Evolutionary conservation across 2,113 vertebrate species (phyloP).

Genomic region (Oreochromis spilurus): DNA sequence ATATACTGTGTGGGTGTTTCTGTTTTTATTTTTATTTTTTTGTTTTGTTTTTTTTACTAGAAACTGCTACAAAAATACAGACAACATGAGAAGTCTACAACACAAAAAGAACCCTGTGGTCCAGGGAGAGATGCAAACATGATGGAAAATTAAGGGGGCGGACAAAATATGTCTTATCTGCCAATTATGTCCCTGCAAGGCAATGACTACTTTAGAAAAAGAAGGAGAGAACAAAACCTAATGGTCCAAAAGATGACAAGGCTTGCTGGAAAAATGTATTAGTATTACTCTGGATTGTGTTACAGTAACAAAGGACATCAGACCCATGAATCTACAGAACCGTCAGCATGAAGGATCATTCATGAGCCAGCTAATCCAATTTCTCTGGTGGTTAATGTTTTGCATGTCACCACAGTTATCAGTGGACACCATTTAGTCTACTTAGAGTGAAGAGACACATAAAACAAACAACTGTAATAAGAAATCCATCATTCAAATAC

Average conservation of each 20-base stretch:
- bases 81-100: not conserved
- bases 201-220: not conserved
- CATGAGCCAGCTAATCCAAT: conserved; percentile 47
- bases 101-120: not conserved
- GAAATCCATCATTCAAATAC: not conserved
- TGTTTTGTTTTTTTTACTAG: not conserved
- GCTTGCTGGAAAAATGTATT: not conserved
- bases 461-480: conserved; percentile 18
- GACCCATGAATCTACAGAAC: conserved; percentile 25
- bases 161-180: not conserved
- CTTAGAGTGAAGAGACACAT: not conserved
- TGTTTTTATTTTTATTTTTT: not conserved
- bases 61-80: not conserved
- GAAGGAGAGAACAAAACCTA: not conserved
- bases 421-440: conserved; percentile 10
- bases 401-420: conserved; percentile 39
- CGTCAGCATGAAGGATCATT: conserved; percentile 37
- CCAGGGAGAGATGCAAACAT: not conserved
- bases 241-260: conserved; percentile 10
- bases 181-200: not conserved
- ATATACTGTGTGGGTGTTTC: not conserved
- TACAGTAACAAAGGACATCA: conserved; percentile 29
- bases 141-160: not conserved
- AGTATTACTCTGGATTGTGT: conserved; percentile 20
- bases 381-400: conserved; percentile 33